These are phyloP conservation scores for Typhlomys cinereus DNA, from an alignment of 2,113 vertebrate genomes.

Conservation along the genomic window DNA sequence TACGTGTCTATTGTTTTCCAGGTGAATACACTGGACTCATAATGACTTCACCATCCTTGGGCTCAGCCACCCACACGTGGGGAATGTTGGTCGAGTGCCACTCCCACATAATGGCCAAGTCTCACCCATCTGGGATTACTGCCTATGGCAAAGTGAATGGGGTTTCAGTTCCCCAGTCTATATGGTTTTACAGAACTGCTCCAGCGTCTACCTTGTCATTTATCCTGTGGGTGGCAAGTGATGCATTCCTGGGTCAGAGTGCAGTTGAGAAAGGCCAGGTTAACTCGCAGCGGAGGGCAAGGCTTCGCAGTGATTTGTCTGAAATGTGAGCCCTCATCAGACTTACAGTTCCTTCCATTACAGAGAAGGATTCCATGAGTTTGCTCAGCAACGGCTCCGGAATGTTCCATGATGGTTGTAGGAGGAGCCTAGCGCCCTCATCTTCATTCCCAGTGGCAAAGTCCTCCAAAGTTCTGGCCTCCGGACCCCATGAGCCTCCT, in stretches of 20 bases:
- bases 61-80: neutral
- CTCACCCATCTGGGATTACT: neutral
- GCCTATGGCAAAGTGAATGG: neutral
- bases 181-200: neutral
- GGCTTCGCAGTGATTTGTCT: neutral
- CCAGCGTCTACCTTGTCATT: neutral
- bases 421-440: neutral
- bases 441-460: neutral
- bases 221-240: neutral
- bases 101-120: neutral
- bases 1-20: neutral
- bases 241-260: neutral
- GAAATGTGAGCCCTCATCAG: neutral
- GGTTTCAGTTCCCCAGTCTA: neutral
- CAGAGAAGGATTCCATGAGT: constrained; percentile 8
- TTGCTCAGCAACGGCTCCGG: constrained; percentile 25
- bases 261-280: neutral
- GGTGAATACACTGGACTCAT: neutral
- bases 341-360: constrained; percentile 27
- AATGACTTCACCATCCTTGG: neutral
- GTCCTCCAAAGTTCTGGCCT: neutral
- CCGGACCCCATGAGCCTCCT: neutral
- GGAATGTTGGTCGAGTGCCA: neutral
- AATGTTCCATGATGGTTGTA: constrained; percentile 6
- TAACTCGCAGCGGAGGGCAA: too few species aligned